These are phyloP conservation scores for Epinephelus cyanopodus DNA, from an alignment of 2,113 vertebrate species.

Conservation along the genomic window DNA sequence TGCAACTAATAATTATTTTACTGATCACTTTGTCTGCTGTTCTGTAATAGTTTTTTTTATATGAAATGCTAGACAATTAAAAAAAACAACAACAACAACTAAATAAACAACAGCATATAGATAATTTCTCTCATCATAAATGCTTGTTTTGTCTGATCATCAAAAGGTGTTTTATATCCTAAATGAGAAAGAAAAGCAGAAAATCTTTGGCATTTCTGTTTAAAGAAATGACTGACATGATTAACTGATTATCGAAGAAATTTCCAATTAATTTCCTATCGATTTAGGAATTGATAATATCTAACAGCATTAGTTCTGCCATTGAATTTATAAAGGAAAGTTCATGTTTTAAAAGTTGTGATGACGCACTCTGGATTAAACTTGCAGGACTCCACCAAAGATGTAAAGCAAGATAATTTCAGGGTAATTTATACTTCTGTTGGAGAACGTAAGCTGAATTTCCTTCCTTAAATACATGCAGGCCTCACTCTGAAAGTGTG, in stretches of 20 bases:
- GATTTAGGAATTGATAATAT: too few relatives aligned
- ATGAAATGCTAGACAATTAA: background rate
- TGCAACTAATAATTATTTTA: background rate
- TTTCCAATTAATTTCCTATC: too few relatives aligned
- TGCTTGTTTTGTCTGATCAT: background rate
- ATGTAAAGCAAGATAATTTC: background rate
- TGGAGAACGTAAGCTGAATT: background rate
- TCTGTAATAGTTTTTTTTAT: background rate
- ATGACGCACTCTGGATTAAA: too few relatives aligned
- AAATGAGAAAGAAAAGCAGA: background rate
- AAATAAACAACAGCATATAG: too few relatives aligned
- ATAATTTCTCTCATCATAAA: background rate
- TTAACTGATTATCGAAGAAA: too few relatives aligned
- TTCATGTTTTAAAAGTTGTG: too few relatives aligned
- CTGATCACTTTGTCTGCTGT: background rate
- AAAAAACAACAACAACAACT: too few relatives aligned
- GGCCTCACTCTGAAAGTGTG: background rate
- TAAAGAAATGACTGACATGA: too few relatives aligned
- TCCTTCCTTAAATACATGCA: constrained; percentile 11
- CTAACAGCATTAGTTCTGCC: too few relatives aligned
- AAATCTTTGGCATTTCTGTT: background rate
- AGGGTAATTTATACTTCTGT: background rate
- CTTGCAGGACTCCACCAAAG: too few relatives aligned
- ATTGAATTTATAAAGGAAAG: too few relatives aligned
- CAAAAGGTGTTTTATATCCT: background rate